A percentile compares a stretch with the other conserved stretches of the same genome.
phyloP scores from a whole-genome alignment of 2,113 vertebrate species.

The Grus americana region DNA sequence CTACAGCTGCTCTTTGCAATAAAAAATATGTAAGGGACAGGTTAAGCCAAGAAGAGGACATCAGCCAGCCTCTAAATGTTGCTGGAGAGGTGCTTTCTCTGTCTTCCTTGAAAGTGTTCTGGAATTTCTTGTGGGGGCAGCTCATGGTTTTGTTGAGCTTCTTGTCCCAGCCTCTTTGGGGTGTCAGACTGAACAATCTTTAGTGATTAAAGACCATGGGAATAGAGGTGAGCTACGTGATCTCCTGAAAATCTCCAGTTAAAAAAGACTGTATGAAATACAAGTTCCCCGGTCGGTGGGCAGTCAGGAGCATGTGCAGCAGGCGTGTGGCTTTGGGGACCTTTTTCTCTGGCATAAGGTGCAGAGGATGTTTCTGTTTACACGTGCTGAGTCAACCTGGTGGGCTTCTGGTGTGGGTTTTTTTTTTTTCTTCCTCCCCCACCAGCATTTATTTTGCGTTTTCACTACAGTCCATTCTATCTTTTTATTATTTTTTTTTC shows the following conservation, averaged over 20 bases:
- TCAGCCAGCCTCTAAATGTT: not conserved
- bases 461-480: not conserved
- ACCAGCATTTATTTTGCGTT: not conserved
- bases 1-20: not conserved
- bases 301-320: not conserved
- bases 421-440: too few relatives aligned
- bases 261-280: not conserved
- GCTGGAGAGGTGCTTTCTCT: not conserved
- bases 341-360: not conserved
- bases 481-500: not conserved
- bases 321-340: not conserved
- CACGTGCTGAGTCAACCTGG: not conserved
- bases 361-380: not conserved
- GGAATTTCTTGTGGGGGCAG: not conserved
- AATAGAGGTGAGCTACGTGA: not conserved
- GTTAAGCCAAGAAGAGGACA: not conserved
- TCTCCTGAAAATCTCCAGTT: not conserved
- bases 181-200: not conserved
- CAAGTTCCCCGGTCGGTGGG: not conserved
- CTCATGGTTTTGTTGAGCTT: not conserved
- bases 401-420: not conserved
- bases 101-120: not conserved
- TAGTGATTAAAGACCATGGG: not conserved
- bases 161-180: not conserved
- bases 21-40: not conserved